A percentile compares a stretch with the other conserved stretches of the same genome.
Conservation (phyloP, 2,797 vertebrate species). For the Monodelphis domestica region DNA sequence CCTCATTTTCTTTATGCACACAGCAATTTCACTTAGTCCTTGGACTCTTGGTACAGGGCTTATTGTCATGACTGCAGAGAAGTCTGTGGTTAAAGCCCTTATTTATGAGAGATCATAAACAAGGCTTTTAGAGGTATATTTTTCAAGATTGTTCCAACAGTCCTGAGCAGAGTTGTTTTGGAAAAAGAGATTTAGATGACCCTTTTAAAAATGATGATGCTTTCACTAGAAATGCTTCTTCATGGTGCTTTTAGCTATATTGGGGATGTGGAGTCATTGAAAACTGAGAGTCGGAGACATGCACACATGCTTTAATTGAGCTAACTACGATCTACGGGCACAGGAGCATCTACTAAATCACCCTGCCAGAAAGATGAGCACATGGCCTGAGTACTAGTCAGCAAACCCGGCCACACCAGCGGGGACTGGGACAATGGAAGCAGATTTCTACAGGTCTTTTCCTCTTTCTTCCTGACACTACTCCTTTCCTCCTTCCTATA, state of each 20-base stretch:
- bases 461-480: neutral
- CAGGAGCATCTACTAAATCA: neutral
- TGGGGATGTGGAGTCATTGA: slow-evolving; percentile 13
- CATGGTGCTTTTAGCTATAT: neutral
- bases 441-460: neutral
- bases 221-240: slow-evolving; percentile 43
- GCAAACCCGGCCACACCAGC: neutral
- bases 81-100: slow-evolving; percentile 37
- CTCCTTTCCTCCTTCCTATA: neutral
- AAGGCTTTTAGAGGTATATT: slow-evolving; percentile 13
- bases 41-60: slow-evolving; percentile 8
- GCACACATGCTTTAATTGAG: neutral
- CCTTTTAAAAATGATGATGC: slow-evolving; percentile 11
- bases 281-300: slow-evolving; percentile 9
- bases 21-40: slow-evolving; percentile 30
- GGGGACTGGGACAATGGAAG: neutral
- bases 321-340: neutral
- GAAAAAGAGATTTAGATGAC: slow-evolving; percentile 65
- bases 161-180: slow-evolving; percentile 22
- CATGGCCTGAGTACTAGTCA: neutral
- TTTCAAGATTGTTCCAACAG: slow-evolving; percentile 1
- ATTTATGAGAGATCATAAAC: slow-evolving; percentile 31
- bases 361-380: neutral
- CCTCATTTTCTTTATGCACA: slow-evolving; percentile 11
- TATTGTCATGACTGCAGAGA: slow-evolving; percentile 48